Evolutionary conservation across 2,113 vertebrate genomes (phyloP), one percentile per base, ranked within the genome.

Genomic region (Alectura lathami): DNA sequence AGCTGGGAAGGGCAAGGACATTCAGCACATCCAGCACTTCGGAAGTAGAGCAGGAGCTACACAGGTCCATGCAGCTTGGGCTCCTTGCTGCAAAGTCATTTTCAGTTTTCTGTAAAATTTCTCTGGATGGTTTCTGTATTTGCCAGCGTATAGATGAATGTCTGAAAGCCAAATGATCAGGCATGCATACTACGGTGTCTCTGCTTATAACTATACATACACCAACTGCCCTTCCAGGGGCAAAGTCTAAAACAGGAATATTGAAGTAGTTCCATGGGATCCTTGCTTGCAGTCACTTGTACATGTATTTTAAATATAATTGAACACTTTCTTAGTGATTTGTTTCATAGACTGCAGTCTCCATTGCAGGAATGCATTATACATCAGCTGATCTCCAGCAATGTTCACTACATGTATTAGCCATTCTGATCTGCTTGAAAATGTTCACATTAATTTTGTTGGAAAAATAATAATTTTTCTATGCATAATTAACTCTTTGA

Each of bases 1-100:
- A 53, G 34, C 10, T 0, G 0, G 42, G 20, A 36, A 5, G 4
- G 9, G 7, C 23, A 24, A 5, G 11, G 10, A 23, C 4, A 3
- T 30, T 8, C 20, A 26, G 34, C 24, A 36, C 10, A 69, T 34
- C 27, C 48, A n/a, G 17, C 20, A 26, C 22, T 62, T n/a, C 2
- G 2, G 45, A 38, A 2, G 0, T 26, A n/a, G 27, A 66, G 9
- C 1, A 34, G 11, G 8, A 88, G 8, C 3, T 17, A 26, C 29
- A 5, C 4, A 18, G 10, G 60, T 18, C 7, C 45, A 23, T 40
- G 43, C 24, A 57, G 11, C 20, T 48, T 16, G 36, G 13, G 23
- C 23, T 76, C 24, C 9, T 7, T 20, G 24, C 8, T 7, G 4
- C 30, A 48, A 73, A 51, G 11, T 22, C 6, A 21, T 45, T 74